Base-by-base conservation (phyloP, 1,140 invertebrate genomes). In the Halesus radiatus region DNA sequence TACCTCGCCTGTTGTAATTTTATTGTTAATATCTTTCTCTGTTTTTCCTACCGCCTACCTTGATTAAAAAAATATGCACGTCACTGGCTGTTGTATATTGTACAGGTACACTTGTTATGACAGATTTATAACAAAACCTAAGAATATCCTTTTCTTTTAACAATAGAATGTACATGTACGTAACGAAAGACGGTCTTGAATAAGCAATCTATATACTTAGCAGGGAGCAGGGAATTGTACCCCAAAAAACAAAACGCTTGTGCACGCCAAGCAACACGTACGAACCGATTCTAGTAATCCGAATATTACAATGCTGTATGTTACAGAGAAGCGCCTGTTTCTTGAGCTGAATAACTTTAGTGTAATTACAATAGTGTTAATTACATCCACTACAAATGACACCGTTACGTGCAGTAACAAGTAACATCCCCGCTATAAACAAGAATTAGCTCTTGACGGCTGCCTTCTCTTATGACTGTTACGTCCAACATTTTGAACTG, bases 331-430 rank as follows among this genome's bases (percentile, higher is more conserved):
- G 62, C 56, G 37, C 37, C 29, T 45, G 72, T 75, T 80, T 75
- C 70, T 74, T 64, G 26, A 62, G 66, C 70, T 45, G 72, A 80
- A 80, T 74, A 80, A 75, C 78, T 80, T 26, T n/a, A 70, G 60
- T 26, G 58, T 68, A 76, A 76, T 80, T 80, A 76, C 23, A 80
- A 76, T 76, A 70, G 45, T 75, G 73, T 76, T 80, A 80, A 80
- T 76, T 75, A 80, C 76, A 75, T 75, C 74, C 52, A 50, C 53
- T 60, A 73, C 72, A 54, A 75, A n/a, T 26, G 23, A 13, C 45
- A 8, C 10, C 32, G 10, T 52, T 32, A 32, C 37, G 29, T 52
- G 7, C 3, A 45, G 37, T 45, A 45, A 45, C 37, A 45, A 45
- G 37, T 45, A 45, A 13, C 37, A 53, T 18, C 62, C 6, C 26